These are phyloP conservation scores for Pitangus sulphuratus DNA, from an alignment of 2,797 vertebrate species.

Conservation along the genomic window DNA sequence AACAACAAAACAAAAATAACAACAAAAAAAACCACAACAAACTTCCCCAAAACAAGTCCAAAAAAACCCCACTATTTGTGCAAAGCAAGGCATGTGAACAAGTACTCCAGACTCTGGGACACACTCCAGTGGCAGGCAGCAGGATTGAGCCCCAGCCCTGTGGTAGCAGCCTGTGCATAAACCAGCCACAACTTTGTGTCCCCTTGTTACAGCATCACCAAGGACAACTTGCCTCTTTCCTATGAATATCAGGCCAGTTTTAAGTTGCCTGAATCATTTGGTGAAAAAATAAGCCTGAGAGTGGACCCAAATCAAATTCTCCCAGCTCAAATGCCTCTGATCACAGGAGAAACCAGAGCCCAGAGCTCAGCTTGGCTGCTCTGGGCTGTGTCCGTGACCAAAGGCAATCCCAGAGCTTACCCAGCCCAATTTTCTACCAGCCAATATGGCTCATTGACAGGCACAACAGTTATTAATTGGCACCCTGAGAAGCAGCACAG, in stretches of 20 bases:
- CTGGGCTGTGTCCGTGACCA: neutral
- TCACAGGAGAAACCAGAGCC: neutral
- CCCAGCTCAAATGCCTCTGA: neutral
- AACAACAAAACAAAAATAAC: neutral
- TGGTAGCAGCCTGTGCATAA: neutral
- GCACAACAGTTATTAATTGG: neutral
- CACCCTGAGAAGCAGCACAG: neutral
- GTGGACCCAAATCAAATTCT: neutral
- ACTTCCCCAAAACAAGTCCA: neutral
- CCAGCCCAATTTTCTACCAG: neutral
- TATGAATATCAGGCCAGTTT: neutral
- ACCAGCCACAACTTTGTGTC: fast-evolving
- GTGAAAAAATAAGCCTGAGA: neutral
- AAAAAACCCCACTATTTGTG: neutral
- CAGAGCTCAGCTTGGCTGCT: neutral
- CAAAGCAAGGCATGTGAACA: neutral
- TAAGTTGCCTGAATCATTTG: neutral
- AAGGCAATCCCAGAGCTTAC: neutral
- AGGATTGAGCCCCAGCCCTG: neutral
- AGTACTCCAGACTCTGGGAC: neutral
- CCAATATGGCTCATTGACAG: neutral
- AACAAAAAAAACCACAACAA: neutral
- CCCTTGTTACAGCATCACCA: neutral
- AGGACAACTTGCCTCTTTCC: neutral
- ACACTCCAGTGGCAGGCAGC: neutral